Conservation (phyloP, 2,797 vertebrate genomes). For the Arrhamphus sclerolepis region DNA sequence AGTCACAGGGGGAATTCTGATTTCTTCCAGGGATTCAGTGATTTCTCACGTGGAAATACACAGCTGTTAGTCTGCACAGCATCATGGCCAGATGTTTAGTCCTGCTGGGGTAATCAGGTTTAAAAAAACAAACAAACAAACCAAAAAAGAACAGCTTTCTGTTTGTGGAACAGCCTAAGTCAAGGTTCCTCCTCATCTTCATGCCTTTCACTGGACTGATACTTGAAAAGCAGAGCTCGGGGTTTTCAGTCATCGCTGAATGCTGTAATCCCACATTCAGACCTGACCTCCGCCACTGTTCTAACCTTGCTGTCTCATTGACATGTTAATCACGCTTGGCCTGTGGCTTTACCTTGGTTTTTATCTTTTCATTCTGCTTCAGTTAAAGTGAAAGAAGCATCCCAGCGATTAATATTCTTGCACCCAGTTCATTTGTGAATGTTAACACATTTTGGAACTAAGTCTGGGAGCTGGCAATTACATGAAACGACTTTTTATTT, state of each 20-base stretch:
- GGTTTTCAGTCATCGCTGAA: background rate
- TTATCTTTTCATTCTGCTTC: slow-evolving; percentile 10
- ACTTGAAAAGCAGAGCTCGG: slow-evolving; percentile 5
- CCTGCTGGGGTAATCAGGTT: slow-evolving; percentile 9
- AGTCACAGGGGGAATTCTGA: slow-evolving; percentile 51
- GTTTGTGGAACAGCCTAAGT: background rate
- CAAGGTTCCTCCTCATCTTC: background rate
- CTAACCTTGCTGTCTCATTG: slow-evolving; percentile 12
- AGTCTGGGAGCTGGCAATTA: slow-evolving; percentile 9
- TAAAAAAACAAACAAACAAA: background rate
- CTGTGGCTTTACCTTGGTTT: slow-evolving; percentile 19
- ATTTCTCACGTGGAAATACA: slow-evolving; percentile 48
- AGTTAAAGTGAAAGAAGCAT: slow-evolving; percentile 32
- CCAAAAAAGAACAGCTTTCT: background rate
- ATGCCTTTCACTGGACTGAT: slow-evolving; percentile 5
- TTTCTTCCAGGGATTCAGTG: slow-evolving; percentile 54
- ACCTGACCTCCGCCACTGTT: slow-evolving; percentile 4
- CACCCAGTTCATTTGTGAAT: slow-evolving; percentile 35
- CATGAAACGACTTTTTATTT: slow-evolving; percentile 30
- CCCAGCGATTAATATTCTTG: slow-evolving; percentile 22
- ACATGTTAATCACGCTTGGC: slow-evolving; percentile 26
- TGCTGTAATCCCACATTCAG: slow-evolving; percentile 17
- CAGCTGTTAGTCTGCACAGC: slow-evolving; percentile 41
- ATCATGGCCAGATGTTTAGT: slow-evolving; percentile 45
- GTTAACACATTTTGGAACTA: slow-evolving; percentile 41